These are phyloP conservation scores for Phymorhynchus buccinoides DNA, from an alignment of 1,140 invertebrate species.

Conservation along the genomic window DNA sequence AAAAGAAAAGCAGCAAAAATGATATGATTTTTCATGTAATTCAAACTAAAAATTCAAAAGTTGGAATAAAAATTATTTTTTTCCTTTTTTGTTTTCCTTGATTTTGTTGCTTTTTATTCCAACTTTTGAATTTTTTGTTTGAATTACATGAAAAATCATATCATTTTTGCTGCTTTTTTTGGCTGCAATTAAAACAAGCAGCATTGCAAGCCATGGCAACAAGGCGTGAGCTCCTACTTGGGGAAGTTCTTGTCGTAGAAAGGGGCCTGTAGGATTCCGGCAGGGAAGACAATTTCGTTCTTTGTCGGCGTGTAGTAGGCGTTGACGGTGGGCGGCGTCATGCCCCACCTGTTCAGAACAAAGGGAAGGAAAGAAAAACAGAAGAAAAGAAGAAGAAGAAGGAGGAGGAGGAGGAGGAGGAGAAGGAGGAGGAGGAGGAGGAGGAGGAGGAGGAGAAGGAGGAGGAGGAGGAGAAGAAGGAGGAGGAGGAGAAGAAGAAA, in stretches of 20 bases:
- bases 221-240: no score
- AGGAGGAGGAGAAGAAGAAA: no score
- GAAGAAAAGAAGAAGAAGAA: no score
- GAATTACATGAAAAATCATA: not conserved
- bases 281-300: conserved; percentile 84
- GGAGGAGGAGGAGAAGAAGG: no score
- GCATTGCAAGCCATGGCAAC: no score
- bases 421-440: no score
- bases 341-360: conserved; percentile 77
- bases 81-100: no score
- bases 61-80: not conserved
- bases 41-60: not conserved
- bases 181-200: not conserved
- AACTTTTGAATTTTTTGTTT: not conserved
- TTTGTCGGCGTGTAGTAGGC: conserved; percentile 71
- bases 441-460: no score
- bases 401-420: no score
- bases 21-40: not conserved
- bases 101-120: not conserved
- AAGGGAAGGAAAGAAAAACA: no score
- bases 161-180: not conserved
- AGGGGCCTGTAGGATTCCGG: conserved; percentile 90
- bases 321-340: conserved; percentile 77
- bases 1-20: not conserved
- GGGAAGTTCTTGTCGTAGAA: conserved; percentile 89